Percentiles rank a stretch among this genome's conserved stretches.
Evolutionary conservation across 2,113 vertebrate species (phyloP).

Genomic region (Aramus guarauna): DNA sequence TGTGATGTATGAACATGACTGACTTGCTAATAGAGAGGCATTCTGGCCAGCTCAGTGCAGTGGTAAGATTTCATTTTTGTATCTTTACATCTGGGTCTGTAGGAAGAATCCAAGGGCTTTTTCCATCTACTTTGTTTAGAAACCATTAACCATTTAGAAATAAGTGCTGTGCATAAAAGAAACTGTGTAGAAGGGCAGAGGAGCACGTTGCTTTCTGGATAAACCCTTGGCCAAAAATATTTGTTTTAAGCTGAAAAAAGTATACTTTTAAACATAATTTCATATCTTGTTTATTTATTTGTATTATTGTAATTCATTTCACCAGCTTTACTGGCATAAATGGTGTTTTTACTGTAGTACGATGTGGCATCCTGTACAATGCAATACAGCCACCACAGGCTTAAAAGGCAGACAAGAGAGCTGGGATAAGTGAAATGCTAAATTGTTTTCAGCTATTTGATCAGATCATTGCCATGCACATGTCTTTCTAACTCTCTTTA

Average conservation of each 20-base stretch:
- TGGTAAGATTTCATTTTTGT: background rate
- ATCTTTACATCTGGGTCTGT: background rate
- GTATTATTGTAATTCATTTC: background rate
- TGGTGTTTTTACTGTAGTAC: background rate
- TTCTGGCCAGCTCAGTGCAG: background rate
- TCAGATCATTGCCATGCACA: background rate
- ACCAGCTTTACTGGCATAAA: background rate
- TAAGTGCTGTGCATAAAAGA: background rate
- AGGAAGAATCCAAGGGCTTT: background rate
- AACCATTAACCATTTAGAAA: background rate
- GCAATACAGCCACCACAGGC: background rate
- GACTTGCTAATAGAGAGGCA: background rate
- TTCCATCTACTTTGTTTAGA: background rate
- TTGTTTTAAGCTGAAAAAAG: background rate
- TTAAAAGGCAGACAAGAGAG: background rate
- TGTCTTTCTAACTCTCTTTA: background rate
- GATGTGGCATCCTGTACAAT: background rate
- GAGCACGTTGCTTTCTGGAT: background rate
- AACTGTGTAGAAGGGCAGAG: background rate
- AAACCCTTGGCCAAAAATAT: background rate
- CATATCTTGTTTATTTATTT: background rate
- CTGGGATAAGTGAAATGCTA: background rate
- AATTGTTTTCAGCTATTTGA: background rate
- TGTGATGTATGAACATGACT: background rate
- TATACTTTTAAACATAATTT: background rate